Base-by-base conservation (phyloP, 2,888 invertebrate genomes). In the Drosophila engyochracea region DNA sequence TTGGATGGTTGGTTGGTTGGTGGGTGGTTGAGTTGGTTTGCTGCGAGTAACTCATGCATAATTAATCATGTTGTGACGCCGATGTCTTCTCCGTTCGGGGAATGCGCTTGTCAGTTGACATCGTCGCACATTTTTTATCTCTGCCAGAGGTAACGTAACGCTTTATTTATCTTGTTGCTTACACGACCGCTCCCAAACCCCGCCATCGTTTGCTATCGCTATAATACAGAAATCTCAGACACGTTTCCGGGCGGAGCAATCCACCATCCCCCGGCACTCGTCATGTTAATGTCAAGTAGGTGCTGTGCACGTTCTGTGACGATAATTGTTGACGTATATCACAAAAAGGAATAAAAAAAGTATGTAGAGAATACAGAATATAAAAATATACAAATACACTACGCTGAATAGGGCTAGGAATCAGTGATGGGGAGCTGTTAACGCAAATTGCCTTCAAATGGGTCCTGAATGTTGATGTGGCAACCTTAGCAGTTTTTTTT, bases 281-380 rank as follows among this genome's bases (percentile, higher is more conserved):
- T 47, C 19, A 62, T 74, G 69, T 61, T 73, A 57, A 70, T 81
- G 75, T 70, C 67, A 70, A 76, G 72, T 72, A 67, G 63, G 62
- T 63, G 52, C 70, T 53, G 52, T 49, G 78, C 78, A 82, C 85
- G 82, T 79, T 82, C 75, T 72, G 52, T 70, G 53, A 60, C 59
- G 72, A 85, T 82, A 85, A 90, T 90, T 90, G 85, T 80, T 77
- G 79, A 77, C 90, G 90, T 88, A 90, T 87, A 90, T 90, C 90
- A 87, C 70, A 62, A 55, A 53, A 53, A 41, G 2, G 39, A 22
- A 9, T 22, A 25, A 47, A 55, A 62, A 25, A 52, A 69, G 19
- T 25, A 28, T 47, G 16, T 25, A 47, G 47, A 16, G 22, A 25
- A 25, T 47, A 47, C 22, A 22, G 47, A 47, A 25, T 47, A 79